Base-by-base conservation (phyloP, 2,888 invertebrate genomes). In the Stenurella melanura region DNA sequence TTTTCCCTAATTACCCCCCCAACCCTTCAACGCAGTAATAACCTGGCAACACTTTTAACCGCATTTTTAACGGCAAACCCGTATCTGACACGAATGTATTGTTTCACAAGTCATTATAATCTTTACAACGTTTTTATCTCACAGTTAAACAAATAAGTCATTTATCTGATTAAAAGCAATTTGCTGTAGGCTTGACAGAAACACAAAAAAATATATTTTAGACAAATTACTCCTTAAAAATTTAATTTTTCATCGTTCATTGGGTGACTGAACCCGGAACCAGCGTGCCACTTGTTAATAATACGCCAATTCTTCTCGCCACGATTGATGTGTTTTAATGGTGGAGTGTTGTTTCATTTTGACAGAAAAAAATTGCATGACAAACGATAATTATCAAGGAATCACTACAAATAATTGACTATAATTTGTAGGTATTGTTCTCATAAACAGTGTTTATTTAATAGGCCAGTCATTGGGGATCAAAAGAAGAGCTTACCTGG, bases 291-390 rank as follows among this genome's bases (percentile, higher is more conserved):
- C 50, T 50, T 50, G 3, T n/a, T 5, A 50, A 50, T 50, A 50
- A 50, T n/a, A 42, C 42, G 12, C 50, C n/a, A 15, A 42, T 42
- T 50, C 50, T n/a, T 50, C n/a, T 50, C n/a, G 50, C n/a, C 15
- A 50, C 50, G n/a, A 50, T 50, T 50, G 3, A 50, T 50, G 50
- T 15, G n/a, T 50, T 50, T 50, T 50, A n/a, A 50, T 50, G 7
- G 15, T 6, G n/a, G 42, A 42, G 12, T 50, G 50, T 50, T 50
- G 50, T 15, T 6, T 50, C 50, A 12, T 15, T 50, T 50, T 2
- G 50, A 50, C 7, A 50, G 50, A 50, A 50, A 50, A 42, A 50
- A 50, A 50, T 50, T 50, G 50, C 50, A 50, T 50, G 50, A 50
- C n/a, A n/a, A n/a, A 17, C 15, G n/a, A 50, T 50, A 50, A 50